Evolutionary conservation across 37 sponge, comb jelly and placozoan genomes (phyloP).

Genomic region (Ephydatia muelleri): DNA sequence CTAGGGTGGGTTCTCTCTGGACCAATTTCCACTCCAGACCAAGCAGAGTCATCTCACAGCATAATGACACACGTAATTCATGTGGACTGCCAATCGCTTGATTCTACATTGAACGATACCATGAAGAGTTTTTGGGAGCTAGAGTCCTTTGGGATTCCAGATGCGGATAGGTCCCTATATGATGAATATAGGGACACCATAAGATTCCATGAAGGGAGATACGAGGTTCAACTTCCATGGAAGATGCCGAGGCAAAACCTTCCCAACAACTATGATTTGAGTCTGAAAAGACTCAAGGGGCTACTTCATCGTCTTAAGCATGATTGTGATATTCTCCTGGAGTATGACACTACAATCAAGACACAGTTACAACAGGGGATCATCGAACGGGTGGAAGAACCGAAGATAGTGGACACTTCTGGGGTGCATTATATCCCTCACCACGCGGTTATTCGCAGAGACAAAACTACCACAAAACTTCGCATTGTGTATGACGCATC

Average conservation of each 20-base stretch:
- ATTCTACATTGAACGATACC: background rate
- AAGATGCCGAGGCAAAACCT: background rate
- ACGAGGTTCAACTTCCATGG: conserved; percentile 44
- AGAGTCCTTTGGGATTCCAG: conserved; percentile 29
- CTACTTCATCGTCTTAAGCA: conserved; percentile 16
- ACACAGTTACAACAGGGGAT: conserved; percentile 22
- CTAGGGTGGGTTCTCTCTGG: conserved; percentile 38
- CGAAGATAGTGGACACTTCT: background rate
- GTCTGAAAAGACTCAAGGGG: conserved; percentile 20
- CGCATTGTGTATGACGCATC: background rate
- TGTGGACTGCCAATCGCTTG: background rate
- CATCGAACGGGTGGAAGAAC: conserved; percentile 7
- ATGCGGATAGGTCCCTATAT: conserved; percentile 10
- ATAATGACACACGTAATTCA: conserved; percentile 10
- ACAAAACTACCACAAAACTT: conserved; percentile 8
- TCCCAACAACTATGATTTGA: conserved; percentile 32
- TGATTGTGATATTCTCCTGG: background rate
- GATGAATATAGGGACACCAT: conserved; percentile 13
- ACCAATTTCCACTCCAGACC: conserved; percentile 9
- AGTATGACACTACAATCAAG: conserved; percentile 33
- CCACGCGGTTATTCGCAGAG: conserved; percentile 20
- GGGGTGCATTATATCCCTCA: conserved; percentile 28
- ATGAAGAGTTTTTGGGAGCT: conserved; percentile 43
- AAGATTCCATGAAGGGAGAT: conserved; percentile 22
- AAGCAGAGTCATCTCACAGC: background rate